Conservation (phyloP, 2,888 invertebrate species). For the Cordylochernes scorpioides region DNA sequence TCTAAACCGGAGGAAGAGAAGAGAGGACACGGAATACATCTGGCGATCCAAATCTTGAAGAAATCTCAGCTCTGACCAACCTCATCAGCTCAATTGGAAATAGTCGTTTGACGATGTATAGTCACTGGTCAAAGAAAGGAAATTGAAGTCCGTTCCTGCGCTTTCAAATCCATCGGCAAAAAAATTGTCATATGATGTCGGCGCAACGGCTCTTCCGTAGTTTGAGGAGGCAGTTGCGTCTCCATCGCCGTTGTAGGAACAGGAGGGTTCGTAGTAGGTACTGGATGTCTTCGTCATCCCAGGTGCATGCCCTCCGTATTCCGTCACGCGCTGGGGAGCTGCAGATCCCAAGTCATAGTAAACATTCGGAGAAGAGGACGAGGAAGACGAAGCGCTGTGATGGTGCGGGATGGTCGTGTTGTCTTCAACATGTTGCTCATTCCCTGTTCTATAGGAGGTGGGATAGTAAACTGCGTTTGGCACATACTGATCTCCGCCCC, state of each 20-base stretch:
- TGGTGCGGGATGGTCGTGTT: slow-evolving; percentile 3
- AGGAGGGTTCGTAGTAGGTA: slow-evolving; percentile 5
- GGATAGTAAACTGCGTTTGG: slow-evolving; percentile 2
- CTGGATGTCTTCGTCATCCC: slow-evolving; percentile 6
- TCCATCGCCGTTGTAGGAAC: not conserved
- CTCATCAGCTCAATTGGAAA: slow-evolving; percentile 38
- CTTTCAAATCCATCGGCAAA: slow-evolving; percentile 5
- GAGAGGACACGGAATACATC: too few relatives aligned
- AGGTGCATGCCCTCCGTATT: slow-evolving; percentile 5
- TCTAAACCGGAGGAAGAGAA: too few relatives aligned
- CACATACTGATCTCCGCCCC: slow-evolving; percentile 4
- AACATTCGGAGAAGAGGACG: slow-evolving; percentile 8
- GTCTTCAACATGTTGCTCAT: slow-evolving; percentile 1
- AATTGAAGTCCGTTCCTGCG: slow-evolving; percentile 47
- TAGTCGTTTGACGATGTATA: slow-evolving; percentile 53
- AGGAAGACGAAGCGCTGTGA: slow-evolving; percentile 4
- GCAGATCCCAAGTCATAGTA: slow-evolving; percentile 9
- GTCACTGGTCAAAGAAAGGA: slow-evolving; percentile 72
- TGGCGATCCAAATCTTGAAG: too few relatives aligned
- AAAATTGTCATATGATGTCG: too few relatives aligned
- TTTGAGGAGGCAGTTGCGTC: slow-evolving; percentile 1
- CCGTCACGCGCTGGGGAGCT: slow-evolving; percentile 5
- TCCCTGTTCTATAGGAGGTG: slow-evolving; percentile 2
- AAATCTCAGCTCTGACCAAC: too few relatives aligned
- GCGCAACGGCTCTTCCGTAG: not conserved